Percentiles rank a stretch among this genome's conserved stretches.
These are phyloP conservation scores for Mimas tiliae DNA, from an alignment of 2,888 invertebrate species.

Conservation along the genomic window DNA sequence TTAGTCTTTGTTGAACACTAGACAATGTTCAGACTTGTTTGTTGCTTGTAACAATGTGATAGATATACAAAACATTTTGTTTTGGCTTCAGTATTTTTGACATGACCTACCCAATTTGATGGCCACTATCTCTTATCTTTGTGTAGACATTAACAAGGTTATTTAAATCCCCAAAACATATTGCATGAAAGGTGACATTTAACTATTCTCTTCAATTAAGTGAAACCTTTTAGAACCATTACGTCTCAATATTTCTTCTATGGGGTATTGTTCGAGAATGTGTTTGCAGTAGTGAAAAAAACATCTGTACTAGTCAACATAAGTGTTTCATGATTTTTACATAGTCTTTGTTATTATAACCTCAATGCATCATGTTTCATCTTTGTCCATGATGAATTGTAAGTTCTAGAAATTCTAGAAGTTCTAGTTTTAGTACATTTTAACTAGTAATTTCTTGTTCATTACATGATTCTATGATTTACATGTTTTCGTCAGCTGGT, in stretches of 20 bases:
- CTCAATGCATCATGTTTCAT: slow-evolving; percentile 1
- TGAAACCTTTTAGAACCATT: too few species aligned
- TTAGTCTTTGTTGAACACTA: slow-evolving; percentile 35
- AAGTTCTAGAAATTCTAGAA: slow-evolving; percentile 2
- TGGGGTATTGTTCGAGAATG: too few species aligned
- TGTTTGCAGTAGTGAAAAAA: too few species aligned
- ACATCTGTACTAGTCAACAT: too few species aligned
- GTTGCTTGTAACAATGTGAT: background rate
- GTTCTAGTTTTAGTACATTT: too few species aligned
- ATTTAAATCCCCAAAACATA: background rate
- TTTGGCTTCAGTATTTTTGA: slow-evolving; percentile 5
- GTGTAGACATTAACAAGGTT: background rate
- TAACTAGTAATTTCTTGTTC: background rate
- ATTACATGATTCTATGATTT: too few species aligned
- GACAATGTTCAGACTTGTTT: slow-evolving; percentile 15
- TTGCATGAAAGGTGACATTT: background rate
- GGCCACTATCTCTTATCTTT: background rate
- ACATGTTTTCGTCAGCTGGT: too few species aligned
- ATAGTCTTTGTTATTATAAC: background rate
- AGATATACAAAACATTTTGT: background rate
- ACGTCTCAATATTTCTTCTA: too few species aligned
- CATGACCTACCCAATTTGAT: slow-evolving; percentile 2
- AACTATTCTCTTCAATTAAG: background rate
- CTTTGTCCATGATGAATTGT: background rate
- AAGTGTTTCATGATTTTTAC: too few species aligned